These are phyloP conservation scores for Catocala fraxini DNA, from an alignment of 2,888 invertebrate genomes.

Conservation along the genomic window DNA sequence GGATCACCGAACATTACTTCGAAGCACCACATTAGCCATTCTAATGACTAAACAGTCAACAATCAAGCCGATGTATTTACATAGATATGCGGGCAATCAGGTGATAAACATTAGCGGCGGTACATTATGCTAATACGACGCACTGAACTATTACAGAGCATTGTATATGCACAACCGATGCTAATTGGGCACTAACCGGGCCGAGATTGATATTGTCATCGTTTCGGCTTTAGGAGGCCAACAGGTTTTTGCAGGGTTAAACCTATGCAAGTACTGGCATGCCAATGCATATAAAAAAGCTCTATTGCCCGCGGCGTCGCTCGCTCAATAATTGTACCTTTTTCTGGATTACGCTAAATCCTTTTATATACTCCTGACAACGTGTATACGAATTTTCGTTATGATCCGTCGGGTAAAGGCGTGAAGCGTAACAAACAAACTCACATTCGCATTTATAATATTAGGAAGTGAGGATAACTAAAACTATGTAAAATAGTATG, in stretches of 20 bases:
- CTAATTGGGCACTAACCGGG: slow-evolving; percentile 41
- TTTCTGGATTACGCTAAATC: too few species aligned
- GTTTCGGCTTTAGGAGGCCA: slow-evolving; percentile 2
- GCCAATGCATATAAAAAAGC: background rate
- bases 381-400: too few species aligned
- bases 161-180: slow-evolving; percentile 38
- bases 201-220: slow-evolving; percentile 44
- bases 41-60: slow-evolving; percentile 52
- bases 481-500: too few species aligned
- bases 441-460: too few species aligned
- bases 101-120: slow-evolving; percentile 52
- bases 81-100: slow-evolving; percentile 55
- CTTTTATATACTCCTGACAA: background rate
- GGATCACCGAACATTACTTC: slow-evolving; percentile 6
- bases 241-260: slow-evolving; percentile 5
- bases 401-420: too few species aligned
- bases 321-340: too few species aligned
- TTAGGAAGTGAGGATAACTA: too few species aligned
- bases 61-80: slow-evolving; percentile 48
- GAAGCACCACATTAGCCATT: slow-evolving; percentile 15
- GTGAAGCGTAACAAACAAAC: too few species aligned
- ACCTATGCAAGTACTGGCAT: background rate
- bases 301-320: background rate
- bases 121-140: slow-evolving; percentile 51
- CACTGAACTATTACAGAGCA: slow-evolving; percentile 41